Evolutionary conservation across 2,888 invertebrate species (phyloP), one percentile per base, ranked within the genome.

Genomic region (Drosophila incognita): DNA sequence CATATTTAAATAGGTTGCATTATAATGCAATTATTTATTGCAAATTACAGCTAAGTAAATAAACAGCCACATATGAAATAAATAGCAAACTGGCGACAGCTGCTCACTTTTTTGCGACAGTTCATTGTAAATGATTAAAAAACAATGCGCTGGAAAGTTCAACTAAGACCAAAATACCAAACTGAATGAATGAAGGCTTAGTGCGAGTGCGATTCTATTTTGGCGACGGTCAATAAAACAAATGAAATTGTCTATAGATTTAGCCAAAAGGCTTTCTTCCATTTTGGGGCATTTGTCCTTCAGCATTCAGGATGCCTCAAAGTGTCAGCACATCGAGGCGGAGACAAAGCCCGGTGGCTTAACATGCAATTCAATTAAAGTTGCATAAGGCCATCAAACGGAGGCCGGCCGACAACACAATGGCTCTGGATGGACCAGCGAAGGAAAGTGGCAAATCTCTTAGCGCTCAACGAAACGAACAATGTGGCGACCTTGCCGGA

Each of bases 341-440:
- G 40, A 7, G 46, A 33, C 48, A 74, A 75, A 75, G 65, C 76
- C 75, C 62, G 18, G 31, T 64, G 73, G 85, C 89, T 85, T 83
- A 76, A 67, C 79, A 76, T 88, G 89, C 85, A 85, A 85, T 85
- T 85, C 85, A 85, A 85, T 85, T 85, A 85, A 85, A 79, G 79
- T 85, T 85, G 89, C 89, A 85, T 81, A 88, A 88, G 88, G 68
- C 77, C 73, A 73, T 74, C 73, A 72, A 79, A 71, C 60, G 65
- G 56, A 57, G 68, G 73, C 46, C 63, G 24, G 46, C 8, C 24
- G 31, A 24, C 40, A 51, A 60, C 63, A 75, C 69, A 75, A 75
- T 67, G 62, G 29, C n/a, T 13, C 27, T 27, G 27, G 58, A 15
- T 18, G 42, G 21, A 21, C 42, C n/a, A 57, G 46, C 24, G 40